These are phyloP conservation scores for Noctuana brunneofusca DNA, from an alignment of 2,888 invertebrate species.

Conservation along the genomic window DNA sequence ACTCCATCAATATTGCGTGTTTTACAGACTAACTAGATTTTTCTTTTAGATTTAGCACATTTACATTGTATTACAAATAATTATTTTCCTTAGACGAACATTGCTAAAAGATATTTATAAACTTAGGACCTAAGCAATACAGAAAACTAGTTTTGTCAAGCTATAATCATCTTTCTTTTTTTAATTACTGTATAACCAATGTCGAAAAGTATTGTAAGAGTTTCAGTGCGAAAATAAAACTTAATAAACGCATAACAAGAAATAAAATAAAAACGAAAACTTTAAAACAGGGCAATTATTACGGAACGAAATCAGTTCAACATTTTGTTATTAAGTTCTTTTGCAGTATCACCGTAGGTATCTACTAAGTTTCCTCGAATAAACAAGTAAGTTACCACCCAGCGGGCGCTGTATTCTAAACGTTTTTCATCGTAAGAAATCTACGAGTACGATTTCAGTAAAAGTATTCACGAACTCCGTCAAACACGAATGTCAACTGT, in stretches of 20 bases:
- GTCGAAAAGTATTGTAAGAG: neutral
- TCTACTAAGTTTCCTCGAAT: neutral
- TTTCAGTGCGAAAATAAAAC: neutral
- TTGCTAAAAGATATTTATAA: neutral
- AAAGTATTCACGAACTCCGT: constrained; percentile 62
- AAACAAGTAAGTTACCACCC: constrained; percentile 11
- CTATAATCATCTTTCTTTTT: neutral
- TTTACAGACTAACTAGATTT: too few relatives aligned
- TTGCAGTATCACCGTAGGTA: neutral
- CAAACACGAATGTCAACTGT: constrained; percentile 58
- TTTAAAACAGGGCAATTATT: constrained; percentile 8
- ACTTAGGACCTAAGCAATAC: neutral
- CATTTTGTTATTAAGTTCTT: neutral
- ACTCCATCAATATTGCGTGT: neutral
- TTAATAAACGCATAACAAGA: neutral
- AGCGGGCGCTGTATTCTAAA: constrained; percentile 9
- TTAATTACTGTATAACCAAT: neutral
- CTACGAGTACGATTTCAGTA: constrained; percentile 43
- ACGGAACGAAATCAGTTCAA: constrained; percentile 4
- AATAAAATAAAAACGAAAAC: neutral
- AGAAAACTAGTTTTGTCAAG: neutral
- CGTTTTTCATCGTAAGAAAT: constrained; percentile 35
- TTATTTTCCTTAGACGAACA: neutral
- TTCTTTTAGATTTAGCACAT: too few relatives aligned
- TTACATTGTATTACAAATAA: neutral